Percentiles rank a stretch among this genome's conserved stretches.
phyloP scores from a whole-genome alignment of 2,113 vertebrate species.

The Burhinus bistriatus region DNA sequence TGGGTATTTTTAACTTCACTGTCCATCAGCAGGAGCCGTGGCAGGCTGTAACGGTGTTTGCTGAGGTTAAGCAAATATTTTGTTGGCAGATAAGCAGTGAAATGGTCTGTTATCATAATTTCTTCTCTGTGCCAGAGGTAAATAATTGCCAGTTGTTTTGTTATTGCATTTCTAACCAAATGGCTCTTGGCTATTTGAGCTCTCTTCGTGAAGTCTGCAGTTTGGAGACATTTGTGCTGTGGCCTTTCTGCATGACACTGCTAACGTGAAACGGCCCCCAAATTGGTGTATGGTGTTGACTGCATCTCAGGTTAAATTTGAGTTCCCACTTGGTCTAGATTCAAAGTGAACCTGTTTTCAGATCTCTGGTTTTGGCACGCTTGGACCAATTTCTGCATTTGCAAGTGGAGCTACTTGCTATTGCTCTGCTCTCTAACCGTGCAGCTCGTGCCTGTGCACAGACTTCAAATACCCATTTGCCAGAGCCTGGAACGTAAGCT shows the following conservation, averaged over 20 bases:
- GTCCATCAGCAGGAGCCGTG: neutral
- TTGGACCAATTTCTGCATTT: neutral
- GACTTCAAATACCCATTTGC: rapidly evolving
- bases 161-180: neutral
- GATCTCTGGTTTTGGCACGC: neutral
- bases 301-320: neutral
- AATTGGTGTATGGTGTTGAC: rapidly evolving
- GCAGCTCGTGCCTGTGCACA: neutral
- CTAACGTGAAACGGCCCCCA: neutral
- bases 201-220: neutral
- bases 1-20: neutral
- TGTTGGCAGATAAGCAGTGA: neutral
- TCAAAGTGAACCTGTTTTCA: neutral
- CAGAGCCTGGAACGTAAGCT: neutral
- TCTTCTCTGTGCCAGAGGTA: neutral
- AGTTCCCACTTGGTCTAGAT: neutral
- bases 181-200: neutral
- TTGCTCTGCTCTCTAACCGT: neutral
- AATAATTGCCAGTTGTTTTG: neutral
- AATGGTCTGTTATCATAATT: neutral
- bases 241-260: neutral
- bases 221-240: neutral
- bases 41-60: neutral
- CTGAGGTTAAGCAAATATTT: neutral
- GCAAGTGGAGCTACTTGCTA: neutral